Base-by-base conservation (phyloP, 2,888 invertebrate genomes). In the Rambutsinella grinnellia region DNA sequence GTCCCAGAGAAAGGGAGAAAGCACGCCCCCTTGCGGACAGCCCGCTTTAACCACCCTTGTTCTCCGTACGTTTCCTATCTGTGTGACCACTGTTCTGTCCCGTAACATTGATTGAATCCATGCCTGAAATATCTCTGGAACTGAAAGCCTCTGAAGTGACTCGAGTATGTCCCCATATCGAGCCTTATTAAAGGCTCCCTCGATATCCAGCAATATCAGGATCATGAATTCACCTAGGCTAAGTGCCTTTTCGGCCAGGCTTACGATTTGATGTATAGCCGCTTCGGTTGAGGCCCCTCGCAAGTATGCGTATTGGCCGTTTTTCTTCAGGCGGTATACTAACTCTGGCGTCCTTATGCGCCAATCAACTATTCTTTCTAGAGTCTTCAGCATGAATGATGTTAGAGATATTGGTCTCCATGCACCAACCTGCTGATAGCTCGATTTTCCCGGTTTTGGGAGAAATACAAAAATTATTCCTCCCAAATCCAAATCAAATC, bases 1-100 rank as follows among this genome's bases (percentile, higher is more conserved):
- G 56, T 68, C 81, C 85, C 85, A 85, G 53, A 85, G 72, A 0
- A 85, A 78, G 0, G 85, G 85, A 1, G 83, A 85, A 1, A 85
- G 78, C 2, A 85, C 84, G 5, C 84, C 85, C 0, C 84, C 85
- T 72, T 85, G 85, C 10, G 84, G 84, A 67, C 84, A 86, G 5
- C 85, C 85, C 28, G 78, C 69, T 2, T 51, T 49, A 5, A 75
- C 75, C 13, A 6, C 46, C 26, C 36, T 68, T 2, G 24, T 8
- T 2, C 36, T 13, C 19, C 44, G 2, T 28, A 47, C 1, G 21
- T 10, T 0, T 44, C 54, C 1, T 1, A n/a, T n/a, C n/a, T n/a
- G 1, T 8, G 71, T 21, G 0, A 2, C 10, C 3, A 68, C 72
- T 0, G 10, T 28, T 13, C 78, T 51, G 19, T 56, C 47, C 2